Base-by-base conservation (phyloP, 2,113 vertebrate genomes). In the Microtus richardsoni region DNA sequence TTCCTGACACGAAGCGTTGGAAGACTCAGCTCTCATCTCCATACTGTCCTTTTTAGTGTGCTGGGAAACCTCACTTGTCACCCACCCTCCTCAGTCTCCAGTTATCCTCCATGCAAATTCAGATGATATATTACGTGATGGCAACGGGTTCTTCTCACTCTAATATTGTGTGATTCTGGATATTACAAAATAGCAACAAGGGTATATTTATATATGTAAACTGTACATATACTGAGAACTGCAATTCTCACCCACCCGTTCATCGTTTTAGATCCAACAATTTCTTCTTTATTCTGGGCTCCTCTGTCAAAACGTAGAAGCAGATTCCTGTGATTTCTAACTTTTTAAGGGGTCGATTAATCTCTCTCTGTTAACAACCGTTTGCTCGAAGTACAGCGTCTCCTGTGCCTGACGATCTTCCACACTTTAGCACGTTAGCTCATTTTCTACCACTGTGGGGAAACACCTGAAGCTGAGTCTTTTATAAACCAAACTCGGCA, bases 181-280 rank as follows among this genome's bases (percentile, higher is more conserved):
- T 97, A 95, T 96, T 93, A 94, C 68, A 97, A 95, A 97, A 85
- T 96, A 96, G 96, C 62, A 90, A 80, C 94, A 93, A 85, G 86
- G 94, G 96, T 93, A 77, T 97, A 97, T 96, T 97, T 93, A 95
- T 93, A 82, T 92, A 95, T 86, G 77, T 95, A 95, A 96, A 95
- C 92, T 97, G 73, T 95, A 75, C 85, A 90, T 92, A 84, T 93
- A 93, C 91, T 91, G 95, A 54, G 44, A 95, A 95, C 92, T 96
- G 94, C 49, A 93, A 44, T 86, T 95, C 94, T 95, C 89, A 95
- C 96, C 94, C 90, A 97, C 88, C 80, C 90, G 90, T 89, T 96
- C 86, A 97, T 95, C 88, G 83, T 97, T 97, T 97, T 94, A 95
- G 86, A 95, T 96, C 71, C 91, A 97, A 97, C 91, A 78, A 88